phyloP scores from a whole-genome alignment of 1,140 invertebrate genomes.

The Armadillidium nasatum region DNA sequence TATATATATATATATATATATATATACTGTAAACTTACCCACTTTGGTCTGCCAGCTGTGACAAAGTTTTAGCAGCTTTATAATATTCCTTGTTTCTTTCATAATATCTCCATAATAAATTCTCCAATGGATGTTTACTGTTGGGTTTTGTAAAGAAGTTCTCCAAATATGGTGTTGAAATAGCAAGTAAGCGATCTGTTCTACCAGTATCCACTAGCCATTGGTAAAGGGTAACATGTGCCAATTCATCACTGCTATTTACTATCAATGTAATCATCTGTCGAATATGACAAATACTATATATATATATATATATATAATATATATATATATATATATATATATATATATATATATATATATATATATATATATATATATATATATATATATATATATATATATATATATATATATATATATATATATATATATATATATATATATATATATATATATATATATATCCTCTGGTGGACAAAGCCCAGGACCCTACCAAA shows the following conservation, averaged over 20 bases:
- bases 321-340: too few species aligned
- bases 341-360: background rate
- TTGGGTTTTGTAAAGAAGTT: slow-evolving; percentile 47
- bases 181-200: slow-evolving; percentile 68
- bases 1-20: slow-evolving; percentile 14
- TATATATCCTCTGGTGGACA: too few species aligned
- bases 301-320: too few species aligned
- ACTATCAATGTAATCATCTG: slow-evolving; percentile 50
- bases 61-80: slow-evolving; percentile 85
- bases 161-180: slow-evolving; percentile 53
- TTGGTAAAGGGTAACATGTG: slow-evolving; percentile 85
- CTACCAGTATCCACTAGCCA: slow-evolving; percentile 78
- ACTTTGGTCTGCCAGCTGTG: slow-evolving; percentile 72
- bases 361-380: too few species aligned
- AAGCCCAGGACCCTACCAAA: too few species aligned
- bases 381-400: too few species aligned
- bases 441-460: background rate
- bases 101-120: slow-evolving; percentile 93
- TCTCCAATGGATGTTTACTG: slow-evolving; percentile 59
- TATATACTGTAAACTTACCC: slow-evolving; percentile 30
- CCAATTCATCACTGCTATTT: slow-evolving; percentile 69
- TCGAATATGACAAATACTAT: background rate
- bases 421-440: too few species aligned
- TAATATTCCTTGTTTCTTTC: slow-evolving; percentile 86
- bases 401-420: too few species aligned